Percentiles rank a stretch among this genome's conserved stretches.
These are phyloP conservation scores for Listronotus oregonensis DNA, from an alignment of 1,140 invertebrate species.

Conservation along the genomic window DNA sequence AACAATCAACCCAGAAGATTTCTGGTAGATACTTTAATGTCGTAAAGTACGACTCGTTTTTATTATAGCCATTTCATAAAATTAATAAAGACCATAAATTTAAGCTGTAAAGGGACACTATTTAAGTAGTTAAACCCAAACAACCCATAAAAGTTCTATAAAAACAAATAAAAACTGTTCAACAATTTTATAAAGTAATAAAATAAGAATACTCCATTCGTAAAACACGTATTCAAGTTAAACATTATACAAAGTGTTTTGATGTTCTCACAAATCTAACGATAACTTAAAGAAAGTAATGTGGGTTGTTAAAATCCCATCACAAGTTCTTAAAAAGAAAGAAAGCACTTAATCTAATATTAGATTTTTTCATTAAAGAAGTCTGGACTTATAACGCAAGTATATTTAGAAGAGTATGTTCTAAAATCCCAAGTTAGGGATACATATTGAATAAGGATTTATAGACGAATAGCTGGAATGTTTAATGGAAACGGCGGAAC, in stretches of 20 bases:
- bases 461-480: too few species aligned
- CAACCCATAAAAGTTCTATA: constrained; percentile 3
- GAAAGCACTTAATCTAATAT: constrained; percentile 16
- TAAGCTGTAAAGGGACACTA: not conserved
- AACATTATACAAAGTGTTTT: constrained; percentile 1
- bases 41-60: constrained; percentile 2
- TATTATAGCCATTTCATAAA: not conserved
- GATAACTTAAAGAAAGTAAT: not conserved
- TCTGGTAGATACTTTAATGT: not conserved
- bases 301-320: not conserved
- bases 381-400: not conserved
- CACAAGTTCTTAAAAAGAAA: not conserved
- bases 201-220: not conserved
- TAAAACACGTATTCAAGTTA: not conserved
- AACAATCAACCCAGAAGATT: too few species aligned
- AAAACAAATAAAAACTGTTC: not conserved
- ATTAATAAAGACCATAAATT: constrained; percentile 10
- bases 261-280: not conserved
- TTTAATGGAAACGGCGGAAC: too few species aligned
- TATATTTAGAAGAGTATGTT: too few species aligned
- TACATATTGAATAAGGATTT: too few species aligned
- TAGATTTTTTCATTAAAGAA: constrained; percentile 10
- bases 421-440: too few species aligned
- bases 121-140: constrained; percentile 11
- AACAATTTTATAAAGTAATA: not conserved